These are phyloP conservation scores for Colinus virginianus DNA, from an alignment of 2,113 vertebrate genomes.

Conservation along the genomic window DNA sequence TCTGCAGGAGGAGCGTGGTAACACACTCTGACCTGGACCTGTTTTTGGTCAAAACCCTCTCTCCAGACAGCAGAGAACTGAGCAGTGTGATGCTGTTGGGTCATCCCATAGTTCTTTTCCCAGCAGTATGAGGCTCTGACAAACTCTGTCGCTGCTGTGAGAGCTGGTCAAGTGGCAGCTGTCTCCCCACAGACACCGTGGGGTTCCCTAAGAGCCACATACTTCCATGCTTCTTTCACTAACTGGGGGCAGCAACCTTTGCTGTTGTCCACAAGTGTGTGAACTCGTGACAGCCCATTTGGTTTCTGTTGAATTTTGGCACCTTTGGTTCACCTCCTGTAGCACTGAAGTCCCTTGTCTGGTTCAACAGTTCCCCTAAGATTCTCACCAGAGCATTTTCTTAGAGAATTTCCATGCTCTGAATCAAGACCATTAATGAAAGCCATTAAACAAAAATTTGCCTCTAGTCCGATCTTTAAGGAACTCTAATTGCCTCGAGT, in stretches of 20 bases:
- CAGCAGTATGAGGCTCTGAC: not conserved
- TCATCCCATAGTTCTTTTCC: not conserved
- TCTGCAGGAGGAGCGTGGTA: not conserved
- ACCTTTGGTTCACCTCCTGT: not conserved
- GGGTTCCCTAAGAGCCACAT: not conserved
- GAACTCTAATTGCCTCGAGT: slow-evolving; percentile 22
- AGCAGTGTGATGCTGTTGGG: not conserved
- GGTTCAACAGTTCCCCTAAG: not conserved
- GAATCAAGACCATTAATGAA: not conserved
- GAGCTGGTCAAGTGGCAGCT: not conserved
- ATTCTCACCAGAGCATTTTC: not conserved
- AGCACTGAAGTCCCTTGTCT: not conserved
- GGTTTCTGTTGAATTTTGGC: not conserved
- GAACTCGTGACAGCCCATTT: accelerated
- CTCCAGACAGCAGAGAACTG: not conserved
- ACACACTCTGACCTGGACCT: not conserved
- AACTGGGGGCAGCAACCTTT: not conserved
- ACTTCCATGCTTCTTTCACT: not conserved
- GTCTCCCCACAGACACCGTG: not conserved
- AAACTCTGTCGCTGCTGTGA: not conserved
- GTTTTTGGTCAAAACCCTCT: slow-evolving; percentile 2
- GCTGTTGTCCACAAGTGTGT: not conserved
- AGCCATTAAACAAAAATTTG: slow-evolving; percentile 30
- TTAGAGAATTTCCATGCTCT: not conserved
- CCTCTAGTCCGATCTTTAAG: slow-evolving; percentile 39